Evolutionary conservation across 2,113 vertebrate genomes (phyloP).

Genomic region (Collichthys lucidus): DNA sequence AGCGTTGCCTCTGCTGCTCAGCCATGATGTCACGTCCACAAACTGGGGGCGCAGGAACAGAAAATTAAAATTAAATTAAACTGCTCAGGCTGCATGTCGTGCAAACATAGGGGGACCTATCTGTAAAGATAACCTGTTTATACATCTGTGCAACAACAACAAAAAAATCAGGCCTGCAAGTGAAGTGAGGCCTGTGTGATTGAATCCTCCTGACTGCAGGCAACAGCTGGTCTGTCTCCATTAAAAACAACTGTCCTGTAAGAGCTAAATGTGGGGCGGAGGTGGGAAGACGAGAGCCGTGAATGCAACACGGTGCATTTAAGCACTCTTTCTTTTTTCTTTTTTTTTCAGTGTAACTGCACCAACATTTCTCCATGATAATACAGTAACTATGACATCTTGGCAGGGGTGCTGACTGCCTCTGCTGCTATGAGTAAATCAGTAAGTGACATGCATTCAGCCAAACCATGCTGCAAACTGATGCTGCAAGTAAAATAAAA

Average conservation of each 20-base stretch:
- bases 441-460: slow-evolving; percentile 5
- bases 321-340: neutral
- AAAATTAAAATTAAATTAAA: neutral
- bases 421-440: slow-evolving; percentile 44
- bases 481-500: neutral
- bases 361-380: slow-evolving; percentile 3
- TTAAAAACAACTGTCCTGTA: slow-evolving; percentile 13
- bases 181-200: slow-evolving; percentile 15
- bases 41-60: slow-evolving; percentile 64
- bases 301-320: neutral
- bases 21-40: slow-evolving; percentile 86
- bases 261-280: neutral
- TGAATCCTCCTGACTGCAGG: slow-evolving; percentile 41
- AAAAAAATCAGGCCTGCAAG: neutral
- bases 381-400: slow-evolving; percentile 45
- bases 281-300: neutral
- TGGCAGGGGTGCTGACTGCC: slow-evolving; percentile 46
- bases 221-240: slow-evolving; percentile 53
- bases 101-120: neutral
- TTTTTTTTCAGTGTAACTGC: slow-evolving; percentile 11
- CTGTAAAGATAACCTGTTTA: neutral
- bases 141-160: neutral
- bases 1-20: slow-evolving; percentile 97
- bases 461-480: neutral
- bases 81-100: neutral